These are phyloP conservation scores for Battus philenor DNA, from an alignment of 1,140 invertebrate genomes.

Conservation along the genomic window DNA sequence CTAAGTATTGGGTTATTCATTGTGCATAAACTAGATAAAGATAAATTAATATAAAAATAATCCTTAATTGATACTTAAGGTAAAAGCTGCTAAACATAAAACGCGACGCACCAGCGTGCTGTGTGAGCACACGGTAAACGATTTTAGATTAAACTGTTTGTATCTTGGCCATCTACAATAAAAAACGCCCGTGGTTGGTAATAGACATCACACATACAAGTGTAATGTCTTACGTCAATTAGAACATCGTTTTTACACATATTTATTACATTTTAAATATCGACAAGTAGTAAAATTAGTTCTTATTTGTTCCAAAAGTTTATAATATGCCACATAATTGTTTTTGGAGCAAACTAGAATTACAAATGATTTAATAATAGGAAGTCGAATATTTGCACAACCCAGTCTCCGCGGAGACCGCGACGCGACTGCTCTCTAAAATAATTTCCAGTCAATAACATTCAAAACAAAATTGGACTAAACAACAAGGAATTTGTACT, in stretches of 20 bases:
- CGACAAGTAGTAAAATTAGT: constrained; percentile 12
- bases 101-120: constrained; percentile 27
- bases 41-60: constrained; percentile 61
- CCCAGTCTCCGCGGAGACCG: constrained; percentile 21
- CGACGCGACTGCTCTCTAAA: constrained; percentile 52
- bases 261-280: constrained; percentile 10
- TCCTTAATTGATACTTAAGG: constrained; percentile 57
- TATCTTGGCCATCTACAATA: constrained; percentile 27
- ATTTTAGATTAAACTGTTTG: constrained; percentile 26
- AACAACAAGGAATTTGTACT: constrained; percentile 78
- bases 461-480: constrained; percentile 77
- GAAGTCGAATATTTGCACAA: constrained; percentile 17
- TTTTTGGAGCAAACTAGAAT: constrained; percentile 18
- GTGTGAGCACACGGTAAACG: constrained; percentile 10
- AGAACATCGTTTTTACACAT: constrained; percentile 13
- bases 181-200: constrained; percentile 17
- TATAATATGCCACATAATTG: constrained; percentile 12
- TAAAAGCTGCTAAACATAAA: constrained; percentile 67
- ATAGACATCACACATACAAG: constrained; percentile 8
- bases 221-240: constrained; percentile 3
- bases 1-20: constrained; percentile 57
- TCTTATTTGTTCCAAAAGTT: constrained; percentile 16
- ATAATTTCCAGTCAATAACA: constrained; percentile 74
- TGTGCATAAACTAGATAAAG: constrained; percentile 64
- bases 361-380: constrained; percentile 16